Percentiles rank a stretch among this genome's conserved stretches.
Evolutionary conservation across 2,888 invertebrate genomes (phyloP).

Genomic region (Megastigmus dorsalis): DNA sequence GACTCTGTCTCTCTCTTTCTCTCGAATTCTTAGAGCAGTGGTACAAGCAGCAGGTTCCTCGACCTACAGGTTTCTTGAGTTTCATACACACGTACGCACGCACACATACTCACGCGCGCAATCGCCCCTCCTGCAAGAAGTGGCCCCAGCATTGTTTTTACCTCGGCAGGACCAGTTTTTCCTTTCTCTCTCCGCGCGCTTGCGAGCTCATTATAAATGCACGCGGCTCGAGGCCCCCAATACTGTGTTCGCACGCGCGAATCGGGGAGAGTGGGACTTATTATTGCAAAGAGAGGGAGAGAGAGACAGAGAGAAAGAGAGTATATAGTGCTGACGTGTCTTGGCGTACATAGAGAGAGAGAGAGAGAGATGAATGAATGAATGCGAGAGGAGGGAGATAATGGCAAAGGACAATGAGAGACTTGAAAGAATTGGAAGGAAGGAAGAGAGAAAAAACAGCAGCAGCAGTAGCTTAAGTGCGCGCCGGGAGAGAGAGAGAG

Average conservation of each 20-base stretch:
- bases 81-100: conserved; percentile 28
- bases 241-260: conserved; percentile 56
- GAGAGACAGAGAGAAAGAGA: conserved; percentile 37
- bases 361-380: conserved; percentile 22
- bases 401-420: conserved; percentile 17
- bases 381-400: conserved; percentile 13
- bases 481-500: conserved; percentile 8
- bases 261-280: conserved; percentile 31
- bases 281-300: not conserved
- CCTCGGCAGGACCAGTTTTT: conserved; percentile 72
- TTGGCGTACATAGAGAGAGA: not conserved
- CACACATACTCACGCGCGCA: not conserved
- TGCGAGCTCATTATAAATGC: conserved; percentile 70
- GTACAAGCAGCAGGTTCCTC: conserved; percentile 33
- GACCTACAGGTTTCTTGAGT: conserved; percentile 46
- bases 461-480: too few species aligned
- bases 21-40: too few species aligned
- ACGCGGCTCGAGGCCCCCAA: conserved; percentile 60
- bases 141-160: conserved; percentile 70
- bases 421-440: too few species aligned
- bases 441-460: too few species aligned
- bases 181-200: conserved; percentile 62
- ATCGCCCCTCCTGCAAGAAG: conserved; percentile 41
- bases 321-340: not conserved
- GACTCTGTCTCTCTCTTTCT: too few species aligned